These are phyloP conservation scores for Lucifuga dentata DNA, from an alignment of 2,113 vertebrate species.

Conservation along the genomic window DNA sequence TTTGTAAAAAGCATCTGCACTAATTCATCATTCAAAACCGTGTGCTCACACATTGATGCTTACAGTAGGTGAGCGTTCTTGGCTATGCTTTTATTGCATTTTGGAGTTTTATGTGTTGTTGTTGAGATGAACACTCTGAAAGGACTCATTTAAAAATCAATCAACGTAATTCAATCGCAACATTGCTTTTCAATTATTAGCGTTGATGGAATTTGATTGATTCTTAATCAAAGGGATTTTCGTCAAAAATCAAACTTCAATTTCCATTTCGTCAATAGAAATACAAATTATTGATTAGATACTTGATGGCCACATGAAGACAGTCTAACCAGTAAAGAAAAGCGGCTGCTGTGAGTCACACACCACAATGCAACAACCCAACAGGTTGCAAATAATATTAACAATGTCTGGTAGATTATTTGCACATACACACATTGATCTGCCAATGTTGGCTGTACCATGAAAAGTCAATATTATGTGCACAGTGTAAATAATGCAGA, in stretches of 20 bases:
- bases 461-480: too few relatives aligned
- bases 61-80: too few relatives aligned
- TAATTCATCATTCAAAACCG: slow-evolving; percentile 23
- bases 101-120: neutral
- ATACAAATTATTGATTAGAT: slow-evolving; percentile 5
- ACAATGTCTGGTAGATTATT: too few relatives aligned
- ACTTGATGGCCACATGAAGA: neutral
- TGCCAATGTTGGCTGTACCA: too few relatives aligned
- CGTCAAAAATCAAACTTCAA: neutral
- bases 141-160: slow-evolving; percentile 26
- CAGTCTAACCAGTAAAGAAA: neutral
- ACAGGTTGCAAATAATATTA: neutral
- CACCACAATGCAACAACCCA: neutral
- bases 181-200: slow-evolving; percentile 16
- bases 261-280: neutral
- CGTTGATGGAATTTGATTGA: slow-evolving; percentile 6
- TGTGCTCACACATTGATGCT: neutral
- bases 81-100: neutral
- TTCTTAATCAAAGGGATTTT: slow-evolving; percentile 10
- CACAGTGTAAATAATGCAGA: too few relatives aligned
- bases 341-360: neutral
- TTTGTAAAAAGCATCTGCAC: neutral
- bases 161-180: slow-evolving; percentile 4
- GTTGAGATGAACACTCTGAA: neutral
- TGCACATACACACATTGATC: neutral